Evolutionary conservation across 2,888 invertebrate genomes (phyloP).

Genomic region (Pinctada fucata): DNA sequence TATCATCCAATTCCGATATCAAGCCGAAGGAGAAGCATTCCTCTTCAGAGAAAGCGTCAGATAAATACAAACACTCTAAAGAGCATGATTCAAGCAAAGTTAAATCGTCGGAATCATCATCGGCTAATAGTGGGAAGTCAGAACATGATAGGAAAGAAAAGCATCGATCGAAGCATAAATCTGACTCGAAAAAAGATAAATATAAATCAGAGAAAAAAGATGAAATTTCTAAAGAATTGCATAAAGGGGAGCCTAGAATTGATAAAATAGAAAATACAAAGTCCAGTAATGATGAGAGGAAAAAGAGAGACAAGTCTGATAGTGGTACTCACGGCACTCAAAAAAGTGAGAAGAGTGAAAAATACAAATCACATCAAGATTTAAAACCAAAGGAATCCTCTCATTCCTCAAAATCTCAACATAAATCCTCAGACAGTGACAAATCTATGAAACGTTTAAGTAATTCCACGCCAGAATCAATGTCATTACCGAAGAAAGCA

Average conservation of each 20-base stretch:
- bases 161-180: slow-evolving; percentile 32
- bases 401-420: not conserved
- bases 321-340: not conserved
- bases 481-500: slow-evolving; percentile 24
- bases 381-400: not conserved
- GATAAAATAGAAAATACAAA: slow-evolving; percentile 19
- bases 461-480: slow-evolving; percentile 15
- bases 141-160: slow-evolving; percentile 21
- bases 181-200: slow-evolving; percentile 36
- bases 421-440: not conserved
- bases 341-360: slow-evolving; percentile 1
- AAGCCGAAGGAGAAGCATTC: slow-evolving; percentile 33
- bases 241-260: slow-evolving; percentile 7
- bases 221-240: slow-evolving; percentile 23
- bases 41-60: slow-evolving; percentile 9
- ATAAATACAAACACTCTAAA: slow-evolving; percentile 40
- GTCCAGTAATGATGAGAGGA: slow-evolving; percentile 29
- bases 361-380: not conserved
- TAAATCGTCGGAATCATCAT: not conserved
- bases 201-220: slow-evolving; percentile 26
- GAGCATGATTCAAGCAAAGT: slow-evolving; percentile 25
- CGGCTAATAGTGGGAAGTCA: not conserved
- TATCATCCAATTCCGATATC: slow-evolving; percentile 31
- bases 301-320: slow-evolving; percentile 1
- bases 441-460: slow-evolving; percentile 4